Percentiles rank a stretch among this genome's conserved stretches.
These are phyloP conservation scores for Drosophila miranda DNA, from an alignment of 1,140 invertebrate species.

Conservation along the genomic window DNA sequence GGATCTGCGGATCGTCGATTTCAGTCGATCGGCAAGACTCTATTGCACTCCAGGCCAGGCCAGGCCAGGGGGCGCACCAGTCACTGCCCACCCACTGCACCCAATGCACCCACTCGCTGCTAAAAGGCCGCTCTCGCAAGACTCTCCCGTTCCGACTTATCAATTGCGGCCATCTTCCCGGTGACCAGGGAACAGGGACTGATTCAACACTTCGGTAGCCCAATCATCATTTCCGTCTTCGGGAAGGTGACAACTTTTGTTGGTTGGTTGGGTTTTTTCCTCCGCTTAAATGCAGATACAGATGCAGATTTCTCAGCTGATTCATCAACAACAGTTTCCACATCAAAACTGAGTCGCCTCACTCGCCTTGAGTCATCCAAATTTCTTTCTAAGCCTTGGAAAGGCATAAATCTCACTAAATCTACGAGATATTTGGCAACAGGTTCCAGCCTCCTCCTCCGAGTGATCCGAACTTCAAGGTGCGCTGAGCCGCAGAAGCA, in stretches of 20 bases:
- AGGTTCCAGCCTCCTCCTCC: constrained; percentile 50
- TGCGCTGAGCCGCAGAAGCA: constrained; percentile 37
- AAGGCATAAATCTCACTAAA: constrained; percentile 43
- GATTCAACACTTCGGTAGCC: constrained; percentile 67
- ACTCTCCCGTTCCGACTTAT: constrained; percentile 19
- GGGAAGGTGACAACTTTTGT: constrained; percentile 10
- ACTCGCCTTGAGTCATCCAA: constrained; percentile 34
- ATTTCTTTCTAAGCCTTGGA: constrained; percentile 53
- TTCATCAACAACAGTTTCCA: constrained; percentile 46
- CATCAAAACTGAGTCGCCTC: constrained; percentile 13
- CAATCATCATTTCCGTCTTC: constrained; percentile 56
- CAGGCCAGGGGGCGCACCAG: constrained; percentile 9
- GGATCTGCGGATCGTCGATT: constrained; percentile 2
- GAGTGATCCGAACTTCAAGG: constrained; percentile 37
- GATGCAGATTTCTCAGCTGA: constrained; percentile 52
- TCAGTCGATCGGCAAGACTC: constrained; percentile 2
- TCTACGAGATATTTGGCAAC: constrained; percentile 66
- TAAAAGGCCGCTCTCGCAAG: background rate
- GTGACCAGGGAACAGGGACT: constrained; percentile 19
- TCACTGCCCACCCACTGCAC: constrained; percentile 45
- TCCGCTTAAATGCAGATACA: constrained; percentile 22
- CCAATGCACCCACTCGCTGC: constrained; percentile 16
- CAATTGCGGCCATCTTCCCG: constrained; percentile 43
- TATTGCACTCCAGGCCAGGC: constrained; percentile 4
- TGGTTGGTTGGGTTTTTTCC: constrained; percentile 18